These are phyloP conservation scores for Teinopalpus imperialis DNA, from an alignment of 2,888 invertebrate species.

Conservation along the genomic window DNA sequence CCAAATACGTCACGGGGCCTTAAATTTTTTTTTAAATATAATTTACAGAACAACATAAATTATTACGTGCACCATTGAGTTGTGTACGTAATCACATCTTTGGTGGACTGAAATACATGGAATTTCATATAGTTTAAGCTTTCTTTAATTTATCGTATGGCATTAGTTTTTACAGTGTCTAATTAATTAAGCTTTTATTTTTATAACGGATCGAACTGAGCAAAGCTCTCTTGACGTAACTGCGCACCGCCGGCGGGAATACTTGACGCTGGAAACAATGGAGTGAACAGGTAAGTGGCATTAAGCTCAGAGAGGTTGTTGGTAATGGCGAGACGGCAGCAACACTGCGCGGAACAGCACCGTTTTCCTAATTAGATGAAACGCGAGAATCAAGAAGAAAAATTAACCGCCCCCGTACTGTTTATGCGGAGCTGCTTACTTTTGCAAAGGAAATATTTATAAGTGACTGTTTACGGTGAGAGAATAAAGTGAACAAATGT, in stretches of 20 bases:
- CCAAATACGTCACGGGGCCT: too few species aligned
- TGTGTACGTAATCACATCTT: too few species aligned
- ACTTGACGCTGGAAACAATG: conserved; percentile 61
- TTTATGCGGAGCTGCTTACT: conserved; percentile 7
- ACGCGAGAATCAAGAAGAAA: conserved; percentile 50
- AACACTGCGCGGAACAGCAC: conserved; percentile 32
- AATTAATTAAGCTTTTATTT: too few species aligned
- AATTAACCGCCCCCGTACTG: conserved; percentile 32
- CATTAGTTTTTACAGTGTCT: too few species aligned
- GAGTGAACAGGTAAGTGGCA: conserved; percentile 64
- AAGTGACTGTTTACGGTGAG: too few species aligned
- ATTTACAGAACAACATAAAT: too few species aligned
- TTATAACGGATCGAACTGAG: conserved; percentile 33
- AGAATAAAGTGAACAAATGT: too few species aligned
- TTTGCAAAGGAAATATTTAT: not conserved
- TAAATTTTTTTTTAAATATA: too few species aligned
- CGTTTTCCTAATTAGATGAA: conserved; percentile 61
- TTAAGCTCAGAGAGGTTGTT: conserved; percentile 61
- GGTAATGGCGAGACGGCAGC: conserved; percentile 41
- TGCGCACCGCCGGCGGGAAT: conserved; percentile 37
- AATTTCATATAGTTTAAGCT: too few species aligned
- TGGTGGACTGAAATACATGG: too few species aligned
- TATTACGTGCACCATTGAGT: too few species aligned
- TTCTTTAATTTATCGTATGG: too few species aligned
- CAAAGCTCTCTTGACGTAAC: conserved; percentile 42